Evolutionary conservation across 2,888 invertebrate genomes (phyloP).

Genomic region (Aricia artaxerxes): DNA sequence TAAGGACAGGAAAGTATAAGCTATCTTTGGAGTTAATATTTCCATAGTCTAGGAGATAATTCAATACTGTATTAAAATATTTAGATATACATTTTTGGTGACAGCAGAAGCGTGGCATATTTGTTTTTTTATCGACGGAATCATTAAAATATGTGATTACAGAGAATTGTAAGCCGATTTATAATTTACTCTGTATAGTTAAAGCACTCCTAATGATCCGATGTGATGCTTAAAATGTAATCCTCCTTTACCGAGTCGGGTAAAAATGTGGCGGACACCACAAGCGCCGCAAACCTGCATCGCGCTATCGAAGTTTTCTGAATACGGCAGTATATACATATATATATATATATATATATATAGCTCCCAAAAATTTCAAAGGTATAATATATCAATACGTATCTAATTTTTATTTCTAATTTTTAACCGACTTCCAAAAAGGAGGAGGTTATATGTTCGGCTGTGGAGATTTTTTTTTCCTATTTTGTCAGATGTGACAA

Average conservation of each 20-base stretch:
- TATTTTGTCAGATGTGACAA: too few species aligned
- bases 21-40: background rate
- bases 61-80: conserved; percentile 47
- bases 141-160: conserved; percentile 39
- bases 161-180: conserved; percentile 36
- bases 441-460: too few species aligned
- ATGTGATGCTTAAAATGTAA: conserved; percentile 33
- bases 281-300: background rate
- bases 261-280: background rate
- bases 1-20: background rate
- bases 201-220: conserved; percentile 39
- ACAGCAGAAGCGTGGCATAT: conserved; percentile 46
- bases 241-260: background rate
- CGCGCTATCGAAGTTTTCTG: background rate
- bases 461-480: too few species aligned
- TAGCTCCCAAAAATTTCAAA: too few species aligned
- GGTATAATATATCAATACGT: too few species aligned
- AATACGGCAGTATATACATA: too few species aligned
- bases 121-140: conserved; percentile 46
- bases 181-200: conserved; percentile 36
- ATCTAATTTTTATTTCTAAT: too few species aligned
- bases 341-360: too few species aligned
- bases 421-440: too few species aligned
- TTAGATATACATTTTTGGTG: conserved; percentile 46
- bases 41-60: conserved; percentile 39